Evolutionary conservation across 1,140 invertebrate genomes (phyloP).

Genomic region (Cherax quadricarinatus): DNA sequence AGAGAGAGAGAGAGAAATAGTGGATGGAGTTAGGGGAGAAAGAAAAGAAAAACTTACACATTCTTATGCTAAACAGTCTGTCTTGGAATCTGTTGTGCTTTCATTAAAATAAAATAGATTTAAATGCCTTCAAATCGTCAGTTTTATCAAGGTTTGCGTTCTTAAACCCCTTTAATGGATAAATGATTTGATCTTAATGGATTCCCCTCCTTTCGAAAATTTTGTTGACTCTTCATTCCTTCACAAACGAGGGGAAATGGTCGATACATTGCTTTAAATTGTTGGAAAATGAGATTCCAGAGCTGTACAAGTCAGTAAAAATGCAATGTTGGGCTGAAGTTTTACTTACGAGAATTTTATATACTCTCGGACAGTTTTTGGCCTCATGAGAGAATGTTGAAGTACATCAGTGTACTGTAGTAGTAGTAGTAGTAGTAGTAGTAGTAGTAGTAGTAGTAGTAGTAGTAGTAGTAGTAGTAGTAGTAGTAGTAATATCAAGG

Average conservation of each 20-base stretch:
- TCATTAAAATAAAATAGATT: background rate
- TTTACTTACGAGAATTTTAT: too few relatives aligned
- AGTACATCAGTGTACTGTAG: too few relatives aligned
- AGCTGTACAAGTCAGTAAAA: too few relatives aligned
- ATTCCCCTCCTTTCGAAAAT: background rate
- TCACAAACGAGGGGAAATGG: background rate
- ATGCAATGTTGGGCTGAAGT: too few relatives aligned
- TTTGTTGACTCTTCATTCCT: background rate
- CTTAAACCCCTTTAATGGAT: background rate
- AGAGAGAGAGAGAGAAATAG: constrained; percentile 8
- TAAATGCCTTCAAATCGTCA: background rate
- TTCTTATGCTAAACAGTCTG: background rate
- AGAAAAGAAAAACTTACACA: background rate
- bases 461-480: too few relatives aligned
- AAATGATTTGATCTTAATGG: constrained; percentile 5
- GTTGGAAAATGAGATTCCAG: too few relatives aligned
- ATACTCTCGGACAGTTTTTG: too few relatives aligned
- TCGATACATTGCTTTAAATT: background rate
- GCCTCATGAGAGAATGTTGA: too few relatives aligned
- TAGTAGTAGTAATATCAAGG: too few relatives aligned
- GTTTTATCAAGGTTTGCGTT: background rate
- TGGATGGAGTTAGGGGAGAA: background rate
- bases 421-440: too few relatives aligned
- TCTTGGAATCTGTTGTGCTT: background rate
- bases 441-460: too few relatives aligned